Base-by-base conservation (phyloP, 2,797 vertebrate species). In the Heliangelus exortis region DNA sequence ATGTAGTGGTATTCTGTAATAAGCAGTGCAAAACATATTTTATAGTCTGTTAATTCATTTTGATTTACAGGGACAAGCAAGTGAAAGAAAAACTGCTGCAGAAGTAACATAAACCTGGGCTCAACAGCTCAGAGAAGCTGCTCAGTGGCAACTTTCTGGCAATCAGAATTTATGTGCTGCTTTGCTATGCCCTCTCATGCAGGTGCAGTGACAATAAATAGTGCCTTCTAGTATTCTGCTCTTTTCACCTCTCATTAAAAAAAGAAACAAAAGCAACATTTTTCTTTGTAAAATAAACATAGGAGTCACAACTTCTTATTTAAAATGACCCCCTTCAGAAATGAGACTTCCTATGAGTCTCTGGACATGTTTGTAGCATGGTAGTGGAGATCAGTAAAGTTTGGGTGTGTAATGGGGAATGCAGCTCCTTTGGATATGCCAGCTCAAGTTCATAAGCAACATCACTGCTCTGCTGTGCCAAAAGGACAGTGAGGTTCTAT, bases 361-460 rank as follows among this genome's bases (percentile, higher is more conserved):
- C 34, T 48, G 43, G 21, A 10, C 12, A 1, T 29, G 1, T 43
- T 28, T 76, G 10, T 43, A 21, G 26, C 15, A 6, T 2, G 0
- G 0, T 29, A 15, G 36, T 31, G 34, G 54, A 34, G 25, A 43
- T 31, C 7, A 41, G 62, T 22, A 14, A 89, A 67, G 41, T n/a
- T 6, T 87, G 68, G 7, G 53, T 0, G 0, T 26, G 0, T 26
- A 65, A 26, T 5, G 29, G 62, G 63, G 10, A 71, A 8, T 62
- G n/a, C 58, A 58, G 51, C 63, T 79, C 59, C 12, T 51, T 55
- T 80, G n/a, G 19, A 63, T 53, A 48, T 28, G 50, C 9, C 9
- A 4, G 15, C 20, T 91, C 20, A 47, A 55, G 45, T 67, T 79
- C 7, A 6, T 80, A 28, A 58, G 31, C n/a, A 57, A 15, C 58